phyloP scores from a whole-genome alignment of 2,888 invertebrate genomes.

The Drosophila kanekoi region DNA sequence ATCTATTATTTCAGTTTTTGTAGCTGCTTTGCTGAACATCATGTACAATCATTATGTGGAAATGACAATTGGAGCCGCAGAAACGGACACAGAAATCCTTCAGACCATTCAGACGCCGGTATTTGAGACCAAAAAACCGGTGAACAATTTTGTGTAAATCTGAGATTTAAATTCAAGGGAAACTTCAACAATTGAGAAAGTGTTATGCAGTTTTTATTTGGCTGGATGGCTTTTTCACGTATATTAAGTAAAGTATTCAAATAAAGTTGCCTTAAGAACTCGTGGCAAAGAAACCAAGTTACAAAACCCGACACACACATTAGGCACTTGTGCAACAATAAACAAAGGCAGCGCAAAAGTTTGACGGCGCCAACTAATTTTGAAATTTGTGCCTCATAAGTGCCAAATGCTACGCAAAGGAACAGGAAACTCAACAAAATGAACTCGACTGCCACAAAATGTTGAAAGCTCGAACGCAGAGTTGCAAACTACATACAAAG shows the following conservation, averaged over 20 bases:
- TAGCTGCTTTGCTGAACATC: slow-evolving; percentile 22
- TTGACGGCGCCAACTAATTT: background rate
- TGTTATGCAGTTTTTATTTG: too few relatives aligned
- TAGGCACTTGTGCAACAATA: too few relatives aligned
- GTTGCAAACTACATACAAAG: slow-evolving; percentile 1
- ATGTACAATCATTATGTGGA: slow-evolving; percentile 45
- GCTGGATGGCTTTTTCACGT: too few relatives aligned
- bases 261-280: too few relatives aligned
- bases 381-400: slow-evolving; percentile 1
- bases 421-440: slow-evolving; percentile 1
- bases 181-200: too few relatives aligned
- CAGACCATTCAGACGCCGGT: slow-evolving; percentile 2
- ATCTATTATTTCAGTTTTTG: slow-evolving; percentile 13
- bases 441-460: slow-evolving; percentile 2
- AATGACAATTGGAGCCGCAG: slow-evolving; percentile 7
- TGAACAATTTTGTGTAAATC: background rate
- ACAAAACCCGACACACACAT: too few relatives aligned
- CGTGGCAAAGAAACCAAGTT: too few relatives aligned
- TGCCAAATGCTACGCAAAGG: background rate
- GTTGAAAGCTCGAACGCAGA: background rate
- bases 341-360: too few relatives aligned
- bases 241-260: too few relatives aligned
- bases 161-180: background rate
- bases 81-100: slow-evolving; percentile 8
- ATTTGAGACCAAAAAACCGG: background rate